phyloP scores from a whole-genome alignment of 2,888 invertebrate species.

The Pinctada fucata region DNA sequence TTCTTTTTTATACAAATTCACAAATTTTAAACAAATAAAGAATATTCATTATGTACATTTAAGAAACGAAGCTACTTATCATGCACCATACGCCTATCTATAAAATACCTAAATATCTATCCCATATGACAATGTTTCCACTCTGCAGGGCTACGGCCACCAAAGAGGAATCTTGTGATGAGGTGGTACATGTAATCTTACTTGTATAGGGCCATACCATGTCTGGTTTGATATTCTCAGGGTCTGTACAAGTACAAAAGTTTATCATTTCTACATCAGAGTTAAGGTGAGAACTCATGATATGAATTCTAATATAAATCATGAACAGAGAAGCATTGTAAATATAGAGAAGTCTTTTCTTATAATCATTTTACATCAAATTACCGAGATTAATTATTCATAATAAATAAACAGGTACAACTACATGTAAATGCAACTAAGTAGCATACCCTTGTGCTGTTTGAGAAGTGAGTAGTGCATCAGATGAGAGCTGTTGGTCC shows the following conservation, averaged over 20 bases:
- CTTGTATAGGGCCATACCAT: conserved; percentile 70
- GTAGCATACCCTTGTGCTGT: conserved; percentile 65
- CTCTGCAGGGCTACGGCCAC: conserved; percentile 69
- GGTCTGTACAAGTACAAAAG: conserved; percentile 53
- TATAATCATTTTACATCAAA: no score
- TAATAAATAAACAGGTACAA: no score
- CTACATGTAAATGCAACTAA: no score
- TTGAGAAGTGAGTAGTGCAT: conserved; percentile 69
- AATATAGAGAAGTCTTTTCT: no score
- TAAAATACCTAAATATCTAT: conserved; percentile 71
- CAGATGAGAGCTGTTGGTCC: conserved; percentile 65
- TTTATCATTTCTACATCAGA: background rate
- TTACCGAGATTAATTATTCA: no score
- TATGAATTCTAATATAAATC: background rate
- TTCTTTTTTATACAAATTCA: no score
- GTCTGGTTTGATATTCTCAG: conserved; percentile 68
- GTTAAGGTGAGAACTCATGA: no score
- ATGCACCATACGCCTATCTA: conserved; percentile 59
- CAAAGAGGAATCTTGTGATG: conserved; percentile 63
- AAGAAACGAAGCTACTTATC: background rate
- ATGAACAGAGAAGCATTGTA: background rate
- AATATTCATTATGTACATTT: no score
- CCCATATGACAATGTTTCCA: conserved; percentile 71
- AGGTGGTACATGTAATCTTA: conserved; percentile 62
- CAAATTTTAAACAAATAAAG: no score